Conservation (phyloP, 2,113 vertebrate genomes). For the Peromyscus californicus region DNA sequence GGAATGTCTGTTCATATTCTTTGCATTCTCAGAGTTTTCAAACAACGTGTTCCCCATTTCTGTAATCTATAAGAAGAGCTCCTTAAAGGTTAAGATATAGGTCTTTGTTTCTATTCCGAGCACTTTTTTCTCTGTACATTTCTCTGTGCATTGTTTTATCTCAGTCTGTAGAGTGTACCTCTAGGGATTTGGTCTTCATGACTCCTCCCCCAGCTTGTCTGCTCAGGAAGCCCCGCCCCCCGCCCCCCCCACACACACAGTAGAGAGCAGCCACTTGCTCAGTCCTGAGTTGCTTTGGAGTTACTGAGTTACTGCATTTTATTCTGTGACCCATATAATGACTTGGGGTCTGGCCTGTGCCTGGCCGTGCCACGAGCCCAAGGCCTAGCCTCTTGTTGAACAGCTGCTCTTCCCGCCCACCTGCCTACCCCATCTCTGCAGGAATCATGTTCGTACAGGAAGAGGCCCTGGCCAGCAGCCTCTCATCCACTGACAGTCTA, state of each 20-base stretch:
- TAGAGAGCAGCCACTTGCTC: not conserved
- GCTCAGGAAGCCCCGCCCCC: conserved; percentile 20
- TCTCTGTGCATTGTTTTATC: not conserved
- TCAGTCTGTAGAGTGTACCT: not conserved
- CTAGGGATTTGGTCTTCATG: not conserved
- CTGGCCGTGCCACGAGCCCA: not conserved
- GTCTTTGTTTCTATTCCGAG: not conserved
- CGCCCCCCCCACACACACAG: not conserved
- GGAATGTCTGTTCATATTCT: not conserved
- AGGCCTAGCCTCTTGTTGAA: conserved; percentile 57
- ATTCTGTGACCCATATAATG: not conserved
- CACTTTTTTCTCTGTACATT: not conserved
- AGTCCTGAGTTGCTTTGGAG: not conserved
- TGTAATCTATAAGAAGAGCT: conserved; percentile 28
- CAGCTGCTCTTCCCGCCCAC: conserved; percentile 71
- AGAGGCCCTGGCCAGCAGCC: conserved; percentile 89
- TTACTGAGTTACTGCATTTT: conserved; percentile 21
- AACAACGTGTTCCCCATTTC: not conserved
- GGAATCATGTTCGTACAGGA: conserved; percentile 85
- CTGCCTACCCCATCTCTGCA: conserved; percentile 66
- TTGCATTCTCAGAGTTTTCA: not conserved
- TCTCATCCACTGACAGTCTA: conserved; percentile 86
- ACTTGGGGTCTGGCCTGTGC: conserved; percentile 42
- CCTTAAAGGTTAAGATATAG: conserved; percentile 9
- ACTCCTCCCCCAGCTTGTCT: not conserved